phyloP scores from a whole-genome alignment of 2,888 invertebrate genomes.

The Agrilus mali region DNA sequence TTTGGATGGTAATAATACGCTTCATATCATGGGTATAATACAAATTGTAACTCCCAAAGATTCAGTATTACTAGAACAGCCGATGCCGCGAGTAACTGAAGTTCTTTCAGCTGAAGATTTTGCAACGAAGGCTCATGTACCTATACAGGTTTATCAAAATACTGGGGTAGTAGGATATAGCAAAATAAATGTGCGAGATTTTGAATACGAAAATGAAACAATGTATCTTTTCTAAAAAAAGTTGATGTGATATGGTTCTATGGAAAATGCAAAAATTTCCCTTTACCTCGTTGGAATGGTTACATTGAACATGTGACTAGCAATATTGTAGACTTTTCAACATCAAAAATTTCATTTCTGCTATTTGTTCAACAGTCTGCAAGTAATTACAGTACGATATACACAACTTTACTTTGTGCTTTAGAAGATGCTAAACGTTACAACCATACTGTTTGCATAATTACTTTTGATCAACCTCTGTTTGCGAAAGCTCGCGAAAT shows the following conservation, averaged over 20 bases:
- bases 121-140: conserved; percentile 19
- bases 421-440: conserved; percentile 5
- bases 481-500: conserved; percentile 19
- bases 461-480: conserved; percentile 20
- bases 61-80: conserved; percentile 14
- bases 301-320: conserved; percentile 10
- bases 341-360: conserved; percentile 6
- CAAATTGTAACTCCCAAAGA: conserved; percentile 18
- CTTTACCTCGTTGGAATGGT: conserved; percentile 20
- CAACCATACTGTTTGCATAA: conserved; percentile 13
- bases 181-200: conserved; percentile 13
- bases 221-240: conserved; percentile 11
- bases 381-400: conserved; percentile 8
- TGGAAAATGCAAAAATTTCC: conserved; percentile 18
- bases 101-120: conserved; percentile 17
- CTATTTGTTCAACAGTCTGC: conserved; percentile 10
- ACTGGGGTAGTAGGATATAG: conserved; percentile 17
- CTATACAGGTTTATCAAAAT: conserved; percentile 20
- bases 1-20: conserved; percentile 19
- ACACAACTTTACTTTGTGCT: conserved; percentile 9
- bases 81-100: conserved; percentile 7
- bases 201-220: conserved; percentile 8
- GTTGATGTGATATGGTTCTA: conserved; percentile 19
- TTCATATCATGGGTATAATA: conserved; percentile 22
- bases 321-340: background rate